Conservation (phyloP, 2,113 vertebrate genomes). For the Hippopotamus amphibius region DNA sequence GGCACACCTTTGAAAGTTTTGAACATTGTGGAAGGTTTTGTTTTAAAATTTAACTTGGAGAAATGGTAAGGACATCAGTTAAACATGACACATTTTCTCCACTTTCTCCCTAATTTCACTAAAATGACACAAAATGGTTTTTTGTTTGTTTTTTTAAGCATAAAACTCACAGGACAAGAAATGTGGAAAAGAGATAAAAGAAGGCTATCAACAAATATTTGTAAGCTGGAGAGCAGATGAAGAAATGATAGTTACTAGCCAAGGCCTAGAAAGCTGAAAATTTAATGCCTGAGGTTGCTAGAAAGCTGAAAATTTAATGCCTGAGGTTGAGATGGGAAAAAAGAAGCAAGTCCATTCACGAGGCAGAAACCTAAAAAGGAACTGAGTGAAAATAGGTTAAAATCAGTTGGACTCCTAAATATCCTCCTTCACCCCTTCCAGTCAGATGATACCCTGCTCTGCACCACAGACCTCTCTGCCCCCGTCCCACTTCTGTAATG, state of each 20-base stretch:
- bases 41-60: not conserved
- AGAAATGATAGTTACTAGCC: not conserved
- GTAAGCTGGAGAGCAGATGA: not conserved
- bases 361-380: not conserved
- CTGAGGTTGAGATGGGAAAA: not conserved
- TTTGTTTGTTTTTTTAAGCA: not conserved
- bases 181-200: not conserved
- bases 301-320: not conserved
- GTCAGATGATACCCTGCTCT: not conserved
- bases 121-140: not conserved
- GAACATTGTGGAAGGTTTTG: not conserved
- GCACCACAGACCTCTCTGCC: too few species aligned
- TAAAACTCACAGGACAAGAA: not conserved
- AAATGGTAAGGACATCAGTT: not conserved
- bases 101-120: not conserved
- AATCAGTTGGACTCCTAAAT: not conserved
- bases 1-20: not conserved
- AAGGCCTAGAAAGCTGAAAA: not conserved
- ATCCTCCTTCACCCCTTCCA: not conserved
- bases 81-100: not conserved
- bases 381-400: not conserved
- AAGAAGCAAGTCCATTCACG: not conserved
- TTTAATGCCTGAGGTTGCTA: not conserved
- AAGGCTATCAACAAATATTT: not conserved
- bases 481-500: not conserved